Evolutionary conservation across 2,113 vertebrate species (phyloP).

Genomic region (Agapornis roseicollis): DNA sequence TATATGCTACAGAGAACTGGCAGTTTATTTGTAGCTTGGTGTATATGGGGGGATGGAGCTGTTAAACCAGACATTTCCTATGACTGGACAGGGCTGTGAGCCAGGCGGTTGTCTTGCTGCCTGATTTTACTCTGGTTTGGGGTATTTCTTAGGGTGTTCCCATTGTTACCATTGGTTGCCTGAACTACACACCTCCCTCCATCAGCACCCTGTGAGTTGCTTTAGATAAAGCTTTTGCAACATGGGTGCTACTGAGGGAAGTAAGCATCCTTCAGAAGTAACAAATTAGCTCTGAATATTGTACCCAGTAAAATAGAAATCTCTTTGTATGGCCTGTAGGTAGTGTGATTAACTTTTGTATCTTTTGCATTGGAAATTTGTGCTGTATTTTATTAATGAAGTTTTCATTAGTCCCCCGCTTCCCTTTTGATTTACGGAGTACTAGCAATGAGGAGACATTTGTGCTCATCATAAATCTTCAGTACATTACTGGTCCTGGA

Average conservation of each 20-base stretch:
- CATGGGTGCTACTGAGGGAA: background rate
- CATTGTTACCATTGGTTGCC: background rate
- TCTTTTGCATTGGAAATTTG: background rate
- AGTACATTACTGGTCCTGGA: background rate
- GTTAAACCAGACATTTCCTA: background rate
- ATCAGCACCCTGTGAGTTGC: fast-evolving
- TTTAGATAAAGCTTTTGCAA: background rate
- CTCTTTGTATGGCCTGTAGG: background rate
- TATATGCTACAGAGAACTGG: background rate
- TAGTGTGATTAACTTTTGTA: background rate
- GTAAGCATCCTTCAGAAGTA: background rate
- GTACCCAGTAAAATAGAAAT: background rate
- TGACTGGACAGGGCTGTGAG: background rate
- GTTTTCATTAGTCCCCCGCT: background rate
- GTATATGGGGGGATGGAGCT: background rate
- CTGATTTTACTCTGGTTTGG: fast-evolving
- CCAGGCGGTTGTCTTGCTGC: background rate
- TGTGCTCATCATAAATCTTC: background rate
- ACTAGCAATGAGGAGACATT: background rate
- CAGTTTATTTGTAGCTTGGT: background rate
- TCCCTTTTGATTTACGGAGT: background rate
- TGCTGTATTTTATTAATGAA: background rate
- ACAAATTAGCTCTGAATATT: background rate
- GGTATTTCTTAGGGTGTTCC: background rate
- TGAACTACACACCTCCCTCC: fast-evolving